Evolutionary conservation across 2,888 invertebrate genomes (phyloP).

Genomic region (Drosophila cognata): DNA sequence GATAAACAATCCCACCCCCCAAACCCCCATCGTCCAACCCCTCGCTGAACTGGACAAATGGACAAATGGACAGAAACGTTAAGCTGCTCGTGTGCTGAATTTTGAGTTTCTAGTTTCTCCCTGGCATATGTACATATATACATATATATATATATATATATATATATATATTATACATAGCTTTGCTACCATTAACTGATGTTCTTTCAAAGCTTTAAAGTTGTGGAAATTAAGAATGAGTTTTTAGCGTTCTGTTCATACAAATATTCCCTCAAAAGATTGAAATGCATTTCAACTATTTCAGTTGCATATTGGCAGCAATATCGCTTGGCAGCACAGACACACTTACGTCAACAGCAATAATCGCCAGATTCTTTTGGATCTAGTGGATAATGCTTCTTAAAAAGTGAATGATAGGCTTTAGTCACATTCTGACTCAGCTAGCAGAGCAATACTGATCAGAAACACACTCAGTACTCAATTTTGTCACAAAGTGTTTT

Average conservation of each 20-base stretch:
- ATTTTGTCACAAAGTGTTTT: background rate
- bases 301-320: background rate
- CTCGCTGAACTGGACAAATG: slow-evolving; percentile 48
- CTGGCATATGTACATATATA: background rate
- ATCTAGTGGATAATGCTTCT: background rate
- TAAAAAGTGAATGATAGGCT: background rate
- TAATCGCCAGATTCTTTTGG: background rate
- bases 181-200: background rate
- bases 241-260: background rate
- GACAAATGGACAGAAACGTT: slow-evolving; percentile 52
- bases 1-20: slow-evolving; percentile 27
- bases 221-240: background rate
- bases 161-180: no score
- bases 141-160: background rate
- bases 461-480: background rate
- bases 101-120: slow-evolving; percentile 44
- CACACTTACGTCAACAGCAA: background rate
- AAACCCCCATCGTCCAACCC: background rate
- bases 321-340: background rate
- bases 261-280: background rate
- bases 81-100: slow-evolving; percentile 68
- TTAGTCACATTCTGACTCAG: no score
- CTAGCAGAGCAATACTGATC: background rate
- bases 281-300: background rate
- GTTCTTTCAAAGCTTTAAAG: slow-evolving; percentile 8